Evolutionary conservation across 2,888 invertebrate genomes (phyloP).

Genomic region (Agonopterix alstromeriana): DNA sequence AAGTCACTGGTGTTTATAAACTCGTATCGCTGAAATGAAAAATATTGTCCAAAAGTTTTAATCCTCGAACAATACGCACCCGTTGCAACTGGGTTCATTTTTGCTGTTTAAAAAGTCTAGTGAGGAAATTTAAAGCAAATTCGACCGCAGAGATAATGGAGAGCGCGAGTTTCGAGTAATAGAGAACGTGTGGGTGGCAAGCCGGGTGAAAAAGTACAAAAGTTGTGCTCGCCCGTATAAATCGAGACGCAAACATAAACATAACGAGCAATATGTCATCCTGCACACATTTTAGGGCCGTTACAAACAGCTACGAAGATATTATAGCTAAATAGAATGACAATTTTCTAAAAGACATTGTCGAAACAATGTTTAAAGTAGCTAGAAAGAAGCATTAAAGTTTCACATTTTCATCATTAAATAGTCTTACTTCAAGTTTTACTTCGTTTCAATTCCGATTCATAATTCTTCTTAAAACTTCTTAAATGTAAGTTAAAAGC

Average conservation of each 20-base stretch:
- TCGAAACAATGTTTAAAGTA: background rate
- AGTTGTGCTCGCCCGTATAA: constrained; percentile 49
- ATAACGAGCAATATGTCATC: constrained; percentile 18
- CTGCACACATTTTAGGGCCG: background rate
- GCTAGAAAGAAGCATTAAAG: constrained; percentile 12
- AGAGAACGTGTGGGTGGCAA: constrained; percentile 68
- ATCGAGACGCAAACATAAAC: constrained; percentile 31
- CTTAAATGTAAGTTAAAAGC: constrained; percentile 61
- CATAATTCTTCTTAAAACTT: constrained; percentile 59
- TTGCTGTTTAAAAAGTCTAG: constrained; percentile 41
- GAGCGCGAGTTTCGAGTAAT: constrained; percentile 64
- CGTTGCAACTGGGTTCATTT: constrained; percentile 22
- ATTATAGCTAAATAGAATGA: background rate
- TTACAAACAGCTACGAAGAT: background rate
- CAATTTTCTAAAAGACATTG: background rate
- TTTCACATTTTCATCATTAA: constrained; percentile 22
- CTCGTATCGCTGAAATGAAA: constrained; percentile 28
- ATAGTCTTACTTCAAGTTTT: constrained; percentile 41
- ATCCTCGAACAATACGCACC: constrained; percentile 25
- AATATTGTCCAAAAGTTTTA: constrained; percentile 33
- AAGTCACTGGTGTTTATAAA: constrained; percentile 13
- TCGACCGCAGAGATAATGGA: constrained; percentile 65
- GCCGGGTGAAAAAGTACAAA: constrained; percentile 67
- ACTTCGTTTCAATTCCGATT: constrained; percentile 50
- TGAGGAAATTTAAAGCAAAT: constrained; percentile 63